Evolutionary conservation across 2,113 vertebrate genomes (phyloP), one percentile per base, ranked within the genome.

Genomic region (Isichthys henryi): DNA sequence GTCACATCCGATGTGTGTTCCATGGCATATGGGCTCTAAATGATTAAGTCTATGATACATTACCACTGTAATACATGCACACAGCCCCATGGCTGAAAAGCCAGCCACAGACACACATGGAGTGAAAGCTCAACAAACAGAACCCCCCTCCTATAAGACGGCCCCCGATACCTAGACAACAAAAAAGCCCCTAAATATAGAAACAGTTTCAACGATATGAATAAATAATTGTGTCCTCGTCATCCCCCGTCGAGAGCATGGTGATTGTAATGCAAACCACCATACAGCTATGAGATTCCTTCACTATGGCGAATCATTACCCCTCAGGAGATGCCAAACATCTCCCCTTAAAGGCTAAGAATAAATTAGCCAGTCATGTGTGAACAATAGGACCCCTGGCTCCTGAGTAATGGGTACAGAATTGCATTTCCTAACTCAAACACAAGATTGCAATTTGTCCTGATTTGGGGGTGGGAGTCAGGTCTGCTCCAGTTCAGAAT

Each of bases 361-460:
- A 92, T 87, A 88, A 58, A 90, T 88, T 92, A 93, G 86, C 52
- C 90, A 89, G 92, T 94, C 94, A 94, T 94, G 92, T 92, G 92
- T 91, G 93, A 94, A 95, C 94, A 95, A 93, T 93, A 92, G 92
- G 91, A 91, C 92, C 90, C 91, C 77, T 62, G 89, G 93, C 91
- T 92, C 90, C 90, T 91, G 94, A 94, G 94, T 95, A 92, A 91
- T 92, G 91, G 92, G 82, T 91, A 88, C 92, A 88, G 86, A 88
- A 88, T 88, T 88, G 86, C 87, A 88, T 62, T 53, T 88, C 53
- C 56, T 46, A n/a, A 31, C 31, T 88, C 35, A 88, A 88, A 88
- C 35, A 62, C 87, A n/a, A 88, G 58, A 62, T 88, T 62, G 87
- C 85, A 58, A 66, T 88, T 88, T 62, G 27, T 53, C 87, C 87